Conservation (phyloP, 1,140 invertebrate species). For the Bombyx mandarina region DNA sequence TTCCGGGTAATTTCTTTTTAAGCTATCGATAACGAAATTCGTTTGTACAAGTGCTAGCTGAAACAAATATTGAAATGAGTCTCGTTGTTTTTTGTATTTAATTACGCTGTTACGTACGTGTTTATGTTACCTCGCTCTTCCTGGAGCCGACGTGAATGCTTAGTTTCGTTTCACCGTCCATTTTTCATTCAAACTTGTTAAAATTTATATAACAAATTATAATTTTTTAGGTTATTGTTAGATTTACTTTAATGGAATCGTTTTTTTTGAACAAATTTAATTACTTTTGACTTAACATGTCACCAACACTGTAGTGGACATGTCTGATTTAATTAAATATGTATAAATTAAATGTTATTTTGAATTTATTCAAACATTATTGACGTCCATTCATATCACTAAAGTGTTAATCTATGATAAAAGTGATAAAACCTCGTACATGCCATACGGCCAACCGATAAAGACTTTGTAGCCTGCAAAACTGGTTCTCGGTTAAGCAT, state of each 20-base stretch:
- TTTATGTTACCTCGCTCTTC: constrained; percentile 54
- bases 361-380: background rate
- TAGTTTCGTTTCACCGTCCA: constrained; percentile 42
- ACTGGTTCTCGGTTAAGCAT: no score
- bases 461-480: no score
- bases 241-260: no score
- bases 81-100: background rate
- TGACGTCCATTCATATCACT: no score
- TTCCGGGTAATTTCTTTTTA: constrained; percentile 78
- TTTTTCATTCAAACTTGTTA: constrained; percentile 22
- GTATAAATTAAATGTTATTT: constrained; percentile 6
- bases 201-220: constrained; percentile 18
- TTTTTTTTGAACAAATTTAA: no score
- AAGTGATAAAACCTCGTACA: no score
- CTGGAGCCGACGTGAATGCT: constrained; percentile 59
- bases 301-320: constrained; percentile 66
- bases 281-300: constrained; percentile 24
- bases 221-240: constrained; percentile 1
- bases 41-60: no score
- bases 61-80: background rate
- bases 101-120: background rate
- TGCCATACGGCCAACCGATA: no score
- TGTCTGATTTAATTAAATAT: constrained; percentile 21
- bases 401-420: no score
- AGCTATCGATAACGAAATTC: constrained; percentile 20